Conservation (phyloP, 2,888 invertebrate species). For the Xiphydria camelus region DNA sequence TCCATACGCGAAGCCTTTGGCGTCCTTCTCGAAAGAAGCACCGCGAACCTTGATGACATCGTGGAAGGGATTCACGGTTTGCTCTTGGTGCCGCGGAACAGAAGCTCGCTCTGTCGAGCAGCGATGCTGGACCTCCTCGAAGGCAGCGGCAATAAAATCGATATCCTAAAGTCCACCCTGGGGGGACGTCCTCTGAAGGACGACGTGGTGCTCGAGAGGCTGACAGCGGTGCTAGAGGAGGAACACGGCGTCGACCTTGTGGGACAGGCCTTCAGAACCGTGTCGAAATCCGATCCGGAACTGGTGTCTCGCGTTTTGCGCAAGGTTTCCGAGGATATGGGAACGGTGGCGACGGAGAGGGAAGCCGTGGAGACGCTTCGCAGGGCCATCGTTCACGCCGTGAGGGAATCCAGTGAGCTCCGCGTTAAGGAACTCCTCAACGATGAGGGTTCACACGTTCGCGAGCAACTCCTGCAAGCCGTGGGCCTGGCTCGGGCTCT, state of each 20-base stretch:
- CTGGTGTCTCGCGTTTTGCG: slow-evolving; percentile 65
- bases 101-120: slow-evolving; percentile 42
- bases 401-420: slow-evolving; percentile 66
- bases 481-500: slow-evolving; percentile 71
- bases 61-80: slow-evolving; percentile 45
- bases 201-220: slow-evolving; percentile 66
- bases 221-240: slow-evolving; percentile 67
- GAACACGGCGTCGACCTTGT: slow-evolving; percentile 61
- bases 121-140: slow-evolving; percentile 43
- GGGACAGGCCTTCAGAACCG: slow-evolving; percentile 68
- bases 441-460: slow-evolving; percentile 57
- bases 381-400: slow-evolving; percentile 69
- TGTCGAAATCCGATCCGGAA: slow-evolving; percentile 66
- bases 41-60: slow-evolving; percentile 35
- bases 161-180: slow-evolving; percentile 65
- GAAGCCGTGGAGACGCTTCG: slow-evolving; percentile 70
- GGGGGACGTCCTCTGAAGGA: slow-evolving; percentile 60
- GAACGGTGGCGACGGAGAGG: slow-evolving; percentile 65
- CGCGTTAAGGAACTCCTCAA: slow-evolving; percentile 63
- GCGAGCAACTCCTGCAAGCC: slow-evolving; percentile 65
- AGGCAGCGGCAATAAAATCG: slow-evolving; percentile 62
- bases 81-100: slow-evolving; percentile 43
- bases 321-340: slow-evolving; percentile 66
- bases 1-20: slow-evolving; percentile 51
- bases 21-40: slow-evolving; percentile 36